phyloP scores from a whole-genome alignment of 2,113 vertebrate species.

The Salvelinus alpinus region DNA sequence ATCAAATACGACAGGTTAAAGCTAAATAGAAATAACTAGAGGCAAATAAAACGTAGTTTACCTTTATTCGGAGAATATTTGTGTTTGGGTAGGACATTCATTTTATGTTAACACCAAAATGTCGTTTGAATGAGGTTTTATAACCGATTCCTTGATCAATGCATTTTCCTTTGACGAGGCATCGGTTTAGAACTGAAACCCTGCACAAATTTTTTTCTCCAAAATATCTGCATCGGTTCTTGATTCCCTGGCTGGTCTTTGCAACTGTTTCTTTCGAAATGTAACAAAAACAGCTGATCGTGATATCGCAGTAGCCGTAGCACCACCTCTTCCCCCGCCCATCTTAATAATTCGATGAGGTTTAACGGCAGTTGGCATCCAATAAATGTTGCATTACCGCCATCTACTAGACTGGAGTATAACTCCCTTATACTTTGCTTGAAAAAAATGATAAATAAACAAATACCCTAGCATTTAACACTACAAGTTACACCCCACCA shows the following conservation, averaged over 20 bases:
- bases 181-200: too few species aligned
- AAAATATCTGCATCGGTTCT: neutral
- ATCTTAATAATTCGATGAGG: too few species aligned
- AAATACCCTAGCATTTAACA: too few species aligned
- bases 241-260: neutral
- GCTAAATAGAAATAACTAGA: neutral
- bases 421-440: too few species aligned
- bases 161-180: too few species aligned
- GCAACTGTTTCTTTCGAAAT: slow-evolving; percentile 49
- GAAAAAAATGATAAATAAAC: too few species aligned
- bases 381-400: too few species aligned
- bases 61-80: neutral
- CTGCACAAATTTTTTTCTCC: neutral
- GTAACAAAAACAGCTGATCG: slow-evolving; percentile 50
- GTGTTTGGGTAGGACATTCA: neutral
- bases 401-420: too few species aligned
- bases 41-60: neutral
- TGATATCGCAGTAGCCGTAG: slow-evolving; percentile 11
- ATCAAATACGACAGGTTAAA: neutral
- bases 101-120: neutral
- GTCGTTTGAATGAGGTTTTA: neutral
- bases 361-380: too few species aligned
- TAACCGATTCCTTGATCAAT: too few species aligned
- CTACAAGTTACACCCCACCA: too few species aligned
- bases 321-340: too few species aligned